Evolutionary conservation across 2,888 invertebrate genomes (phyloP).

Genomic region (Eledona agricola): DNA sequence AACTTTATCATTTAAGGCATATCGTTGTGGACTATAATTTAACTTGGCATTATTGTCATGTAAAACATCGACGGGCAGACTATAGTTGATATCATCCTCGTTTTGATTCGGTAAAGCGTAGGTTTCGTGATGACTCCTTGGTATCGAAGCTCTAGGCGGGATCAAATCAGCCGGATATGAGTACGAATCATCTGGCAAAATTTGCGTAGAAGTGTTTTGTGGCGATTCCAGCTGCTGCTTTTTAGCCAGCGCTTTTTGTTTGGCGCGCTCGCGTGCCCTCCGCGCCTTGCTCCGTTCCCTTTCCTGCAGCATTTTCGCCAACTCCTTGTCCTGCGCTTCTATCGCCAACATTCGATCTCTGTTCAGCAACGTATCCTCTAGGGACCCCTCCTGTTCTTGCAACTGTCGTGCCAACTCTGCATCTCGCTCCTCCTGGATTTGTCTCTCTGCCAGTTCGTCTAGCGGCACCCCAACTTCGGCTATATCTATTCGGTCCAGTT

Average conservation of each 20-base stretch:
- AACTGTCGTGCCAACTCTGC: constrained; percentile 78
- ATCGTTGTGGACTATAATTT: constrained; percentile 42
- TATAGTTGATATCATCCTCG: constrained; percentile 60
- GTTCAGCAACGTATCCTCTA: constrained; percentile 65
- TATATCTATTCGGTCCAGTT: constrained; percentile 57
- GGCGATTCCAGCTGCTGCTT: constrained; percentile 63
- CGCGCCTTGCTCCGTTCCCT: constrained; percentile 75
- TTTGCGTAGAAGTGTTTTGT: constrained; percentile 51
- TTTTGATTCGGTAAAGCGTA: constrained; percentile 52
- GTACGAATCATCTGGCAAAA: constrained; percentile 63
- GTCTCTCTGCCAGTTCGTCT: constrained; percentile 66
- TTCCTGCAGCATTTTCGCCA: constrained; percentile 80
- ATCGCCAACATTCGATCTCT: constrained; percentile 72
- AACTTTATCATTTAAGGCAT: constrained; percentile 44
- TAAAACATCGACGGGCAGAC: constrained; percentile 60
- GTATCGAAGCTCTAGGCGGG: constrained; percentile 53
- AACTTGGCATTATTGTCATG: constrained; percentile 45
- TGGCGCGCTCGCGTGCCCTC: constrained; percentile 75
- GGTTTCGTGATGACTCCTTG: constrained; percentile 47
- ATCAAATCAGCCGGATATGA: constrained; percentile 67
- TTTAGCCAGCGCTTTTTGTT: constrained; percentile 68
- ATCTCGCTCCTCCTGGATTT: constrained; percentile 77
- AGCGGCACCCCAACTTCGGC: constrained; percentile 64
- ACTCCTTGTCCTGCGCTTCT: constrained; percentile 81
- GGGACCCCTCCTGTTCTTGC: constrained; percentile 78